These are phyloP conservation scores for Catharus ustulatus DNA, from an alignment of 2,797 vertebrate species.

Conservation along the genomic window DNA sequence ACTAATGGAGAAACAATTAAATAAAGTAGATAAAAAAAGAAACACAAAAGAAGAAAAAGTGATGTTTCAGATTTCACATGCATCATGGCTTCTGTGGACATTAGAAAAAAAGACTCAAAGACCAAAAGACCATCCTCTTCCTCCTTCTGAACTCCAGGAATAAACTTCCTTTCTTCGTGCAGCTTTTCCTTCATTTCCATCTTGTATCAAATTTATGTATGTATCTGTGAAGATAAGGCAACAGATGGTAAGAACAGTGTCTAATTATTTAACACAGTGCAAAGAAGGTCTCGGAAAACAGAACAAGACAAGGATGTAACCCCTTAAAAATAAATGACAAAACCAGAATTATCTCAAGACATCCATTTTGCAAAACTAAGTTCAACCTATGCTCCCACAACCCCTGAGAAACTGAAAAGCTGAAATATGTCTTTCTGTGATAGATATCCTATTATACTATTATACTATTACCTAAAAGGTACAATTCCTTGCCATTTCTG, in stretches of 20 bases:
- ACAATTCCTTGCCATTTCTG: background rate
- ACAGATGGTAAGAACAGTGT: background rate
- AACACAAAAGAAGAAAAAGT: background rate
- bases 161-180: background rate
- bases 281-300: background rate
- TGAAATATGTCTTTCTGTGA: background rate
- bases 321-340: background rate
- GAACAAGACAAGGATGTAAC: background rate
- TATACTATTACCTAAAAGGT: background rate
- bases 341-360: background rate
- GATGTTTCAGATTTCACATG: background rate
- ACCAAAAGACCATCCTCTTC: background rate
- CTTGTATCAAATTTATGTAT: background rate
- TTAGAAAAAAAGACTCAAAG: background rate
- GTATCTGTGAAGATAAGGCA: background rate
- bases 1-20: background rate
- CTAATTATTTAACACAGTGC: background rate
- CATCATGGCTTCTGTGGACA: background rate
- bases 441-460: background rate
- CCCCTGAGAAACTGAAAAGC: background rate
- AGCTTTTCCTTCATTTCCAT: background rate
- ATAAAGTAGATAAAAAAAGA: background rate
- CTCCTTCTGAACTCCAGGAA: background rate
- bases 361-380: background rate
- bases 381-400: background rate